Evolutionary conservation across 2,797 vertebrate species (phyloP), one percentile per base, ranked within the genome.

Genomic region (Intellagama lesueurii): DNA sequence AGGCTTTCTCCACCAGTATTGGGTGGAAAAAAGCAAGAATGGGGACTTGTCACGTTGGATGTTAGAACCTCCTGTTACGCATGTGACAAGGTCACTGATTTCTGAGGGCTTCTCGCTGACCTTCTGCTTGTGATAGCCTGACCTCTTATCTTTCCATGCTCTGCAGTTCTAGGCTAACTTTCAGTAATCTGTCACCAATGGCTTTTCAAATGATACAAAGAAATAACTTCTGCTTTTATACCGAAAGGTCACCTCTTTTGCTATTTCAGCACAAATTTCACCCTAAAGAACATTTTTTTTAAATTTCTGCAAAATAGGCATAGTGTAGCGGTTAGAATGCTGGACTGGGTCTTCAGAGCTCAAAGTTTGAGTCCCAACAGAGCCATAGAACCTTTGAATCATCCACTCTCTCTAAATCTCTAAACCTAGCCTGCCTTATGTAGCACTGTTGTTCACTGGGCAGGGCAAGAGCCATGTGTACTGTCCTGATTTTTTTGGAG

Each of bases 71-170:
- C 87, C 0, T 0, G 35, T 84, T 47, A 80, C 66, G 76, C 2
- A 2, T 2, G 81, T 70, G 17, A 73, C 44, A 60, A 7, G 87
- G 81, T 87, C 87, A 90, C 16, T 28, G 68, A 32, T 66, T 92
- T 79, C 81, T 30, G 76, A 52, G 81, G 49, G 76, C 12, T 40
- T 49, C 49, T 12, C 81, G 1, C 87, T 32, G 72, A 69, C 84
- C 90, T 91, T 87, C 69, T 17, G 49, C 66, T 52, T 79, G 64
- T 16, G 35, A 78, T 9, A 78, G 68, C 0, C 17, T 85, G 5
- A 6, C 75, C 80, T n/a, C 35, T 68, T 35, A 68, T 85, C 64
- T 83, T 90, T 4, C 77, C 72, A 28, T 77, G 14, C 40, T 28
- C 79, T 84, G 87, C 52, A 8, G 52, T 52, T 52, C 52, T 52